These are phyloP conservation scores for Plagiodera versicolora DNA, from an alignment of 2,888 invertebrate genomes.

Conservation along the genomic window DNA sequence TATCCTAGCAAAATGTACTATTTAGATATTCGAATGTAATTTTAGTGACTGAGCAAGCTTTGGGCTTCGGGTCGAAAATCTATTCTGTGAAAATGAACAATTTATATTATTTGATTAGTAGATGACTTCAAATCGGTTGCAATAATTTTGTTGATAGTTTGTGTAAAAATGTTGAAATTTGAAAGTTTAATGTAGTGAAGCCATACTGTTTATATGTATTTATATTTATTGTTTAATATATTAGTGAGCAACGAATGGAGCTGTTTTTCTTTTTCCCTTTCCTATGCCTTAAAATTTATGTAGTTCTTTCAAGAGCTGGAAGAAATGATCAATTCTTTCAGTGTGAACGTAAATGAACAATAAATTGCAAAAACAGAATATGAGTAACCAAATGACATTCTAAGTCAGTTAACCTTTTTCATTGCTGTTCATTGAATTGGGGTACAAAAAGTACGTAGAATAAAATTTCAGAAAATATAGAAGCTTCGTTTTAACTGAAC, in stretches of 20 bases:
- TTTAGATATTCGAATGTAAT: background rate
- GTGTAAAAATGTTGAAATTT: conserved; percentile 29
- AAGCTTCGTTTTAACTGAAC: no score
- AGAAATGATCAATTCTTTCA: no score
- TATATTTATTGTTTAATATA: conserved; percentile 23
- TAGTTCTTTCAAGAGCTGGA: no score
- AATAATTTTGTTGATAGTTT: conserved; percentile 11
- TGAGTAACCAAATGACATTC: no score
- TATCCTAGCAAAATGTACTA: background rate
- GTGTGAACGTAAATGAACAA: no score
- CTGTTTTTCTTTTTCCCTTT: background rate
- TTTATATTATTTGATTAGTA: background rate
- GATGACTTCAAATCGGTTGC: conserved; percentile 2
- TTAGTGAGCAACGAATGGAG: conserved; percentile 7
- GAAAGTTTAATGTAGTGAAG: conserved; percentile 23
- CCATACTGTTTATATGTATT: conserved; percentile 21
- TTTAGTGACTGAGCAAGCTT: conserved; percentile 1
- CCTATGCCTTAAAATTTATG: background rate
- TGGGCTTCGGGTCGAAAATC: background rate
- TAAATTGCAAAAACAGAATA: no score
- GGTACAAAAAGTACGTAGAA: no score
- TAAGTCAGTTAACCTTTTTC: no score
- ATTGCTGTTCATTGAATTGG: no score
- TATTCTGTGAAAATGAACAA: conserved; percentile 11
- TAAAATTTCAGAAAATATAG: no score